phyloP scores from a whole-genome alignment of 1,140 invertebrate genomes.

The Scaptomyza pallida region DNA sequence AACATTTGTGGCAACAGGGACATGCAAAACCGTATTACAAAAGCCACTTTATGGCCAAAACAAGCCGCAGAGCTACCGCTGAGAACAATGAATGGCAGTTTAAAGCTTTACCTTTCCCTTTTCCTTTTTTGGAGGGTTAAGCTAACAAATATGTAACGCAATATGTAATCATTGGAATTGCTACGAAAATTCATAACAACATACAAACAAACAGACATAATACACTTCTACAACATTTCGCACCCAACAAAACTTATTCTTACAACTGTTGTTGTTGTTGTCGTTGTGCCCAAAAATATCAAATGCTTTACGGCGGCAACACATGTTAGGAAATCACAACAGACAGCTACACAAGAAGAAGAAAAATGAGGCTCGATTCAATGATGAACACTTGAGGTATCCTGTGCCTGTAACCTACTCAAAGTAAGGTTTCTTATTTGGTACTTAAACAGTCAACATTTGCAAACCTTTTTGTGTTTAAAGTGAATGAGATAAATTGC shows the following conservation, averaged over 20 bases:
- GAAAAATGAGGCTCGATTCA: too few relatives aligned
- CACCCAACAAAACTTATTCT: slow-evolving; percentile 2
- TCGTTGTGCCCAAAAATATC: slow-evolving; percentile 48
- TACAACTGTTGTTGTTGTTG: slow-evolving; percentile 10
- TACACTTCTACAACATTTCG: slow-evolving; percentile 26
- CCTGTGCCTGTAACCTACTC: background rate
- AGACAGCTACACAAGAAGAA: slow-evolving; percentile 24
- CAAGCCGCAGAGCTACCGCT: slow-evolving; percentile 17
- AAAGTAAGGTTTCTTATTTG: too few relatives aligned
- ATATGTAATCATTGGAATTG: slow-evolving; percentile 53
- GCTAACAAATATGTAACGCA: slow-evolving; percentile 40
- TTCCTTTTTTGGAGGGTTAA: slow-evolving; percentile 26
- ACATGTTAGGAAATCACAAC: slow-evolving; percentile 64
- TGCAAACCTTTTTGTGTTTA: background rate
- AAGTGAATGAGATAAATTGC: background rate
- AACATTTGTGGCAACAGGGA: slow-evolving; percentile 16
- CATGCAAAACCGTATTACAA: slow-evolving; percentile 32
- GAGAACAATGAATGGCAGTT: slow-evolving; percentile 39
- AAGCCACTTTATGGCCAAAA: slow-evolving; percentile 37
- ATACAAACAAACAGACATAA: slow-evolving; percentile 16
- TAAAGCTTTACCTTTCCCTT: slow-evolving; percentile 44
- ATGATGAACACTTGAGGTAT: slow-evolving; percentile 17
- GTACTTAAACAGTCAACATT: too few relatives aligned
- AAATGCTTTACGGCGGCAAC: slow-evolving; percentile 69
- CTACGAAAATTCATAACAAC: slow-evolving; percentile 61